Evolutionary conservation across 2,888 invertebrate species (phyloP).

Genomic region (Endomychus coccineus): DNA sequence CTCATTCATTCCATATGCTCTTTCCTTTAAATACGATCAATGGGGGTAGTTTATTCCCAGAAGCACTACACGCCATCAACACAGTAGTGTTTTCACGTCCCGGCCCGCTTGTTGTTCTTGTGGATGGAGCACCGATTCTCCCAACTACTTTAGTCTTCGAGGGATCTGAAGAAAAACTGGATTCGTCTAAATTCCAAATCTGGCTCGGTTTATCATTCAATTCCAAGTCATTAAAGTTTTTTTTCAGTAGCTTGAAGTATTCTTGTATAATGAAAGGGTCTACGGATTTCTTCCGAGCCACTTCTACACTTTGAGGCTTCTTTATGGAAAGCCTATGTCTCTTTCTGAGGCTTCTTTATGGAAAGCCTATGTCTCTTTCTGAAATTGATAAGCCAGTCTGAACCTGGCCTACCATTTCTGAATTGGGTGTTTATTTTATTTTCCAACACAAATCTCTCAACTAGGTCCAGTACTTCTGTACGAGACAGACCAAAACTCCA

Average conservation of each 20-base stretch:
- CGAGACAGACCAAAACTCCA: constrained; percentile 28
- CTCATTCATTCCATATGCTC: constrained; percentile 36
- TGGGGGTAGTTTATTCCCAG: constrained; percentile 32
- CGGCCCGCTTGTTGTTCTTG: constrained; percentile 25
- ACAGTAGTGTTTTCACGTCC: constrained; percentile 33
- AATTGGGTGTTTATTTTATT: constrained; percentile 28
- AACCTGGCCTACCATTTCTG: constrained; percentile 27
- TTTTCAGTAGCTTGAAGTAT: constrained; percentile 9
- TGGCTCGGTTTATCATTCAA: not conserved
- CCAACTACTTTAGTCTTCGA: constrained; percentile 19
- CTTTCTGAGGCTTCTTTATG: too few species aligned
- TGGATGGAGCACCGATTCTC: too few species aligned
- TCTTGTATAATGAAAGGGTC: constrained; percentile 3
- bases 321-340: too few species aligned
- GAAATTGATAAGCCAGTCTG: constrained; percentile 29
- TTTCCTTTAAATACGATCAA: constrained; percentile 35
- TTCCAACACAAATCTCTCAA: constrained; percentile 23
- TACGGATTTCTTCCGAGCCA: constrained; percentile 1
- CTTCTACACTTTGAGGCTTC: constrained; percentile 30
- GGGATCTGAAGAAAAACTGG: constrained; percentile 14
- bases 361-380: constrained; percentile 27
- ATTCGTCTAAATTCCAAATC: constrained; percentile 23
- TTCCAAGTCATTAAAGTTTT: constrained; percentile 6
- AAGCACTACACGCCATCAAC: constrained; percentile 24
- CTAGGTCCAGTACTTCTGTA: constrained; percentile 26